phyloP scores from a whole-genome alignment of 2,888 invertebrate genomes.

The Cosmopolites sordidus region DNA sequence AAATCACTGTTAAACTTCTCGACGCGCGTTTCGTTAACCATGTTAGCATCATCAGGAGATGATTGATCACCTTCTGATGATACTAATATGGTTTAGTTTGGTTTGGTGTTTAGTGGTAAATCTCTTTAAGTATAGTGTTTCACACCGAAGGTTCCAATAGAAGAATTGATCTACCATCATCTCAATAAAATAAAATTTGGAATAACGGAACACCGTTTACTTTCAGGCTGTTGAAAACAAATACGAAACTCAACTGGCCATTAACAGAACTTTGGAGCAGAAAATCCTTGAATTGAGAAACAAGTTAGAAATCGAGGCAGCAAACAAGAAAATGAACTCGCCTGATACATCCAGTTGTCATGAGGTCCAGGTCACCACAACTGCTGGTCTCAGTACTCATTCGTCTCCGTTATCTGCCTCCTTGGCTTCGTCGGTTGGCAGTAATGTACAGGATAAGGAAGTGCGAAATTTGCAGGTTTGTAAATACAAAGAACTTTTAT shows the following conservation, averaged over 20 bases:
- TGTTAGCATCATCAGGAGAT: too few species aligned
- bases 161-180: too few species aligned
- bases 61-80: too few species aligned
- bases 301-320: constrained; percentile 41
- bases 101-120: too few species aligned
- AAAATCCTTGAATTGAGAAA: constrained; percentile 53
- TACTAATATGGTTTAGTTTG: too few species aligned
- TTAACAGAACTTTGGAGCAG: constrained; percentile 56
- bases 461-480: constrained; percentile 53
- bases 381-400: constrained; percentile 48
- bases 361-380: constrained; percentile 51
- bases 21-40: too few species aligned
- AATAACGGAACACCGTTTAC: too few species aligned
- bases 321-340: constrained; percentile 39
- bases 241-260: constrained; percentile 54
- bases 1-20: too few species aligned
- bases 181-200: too few species aligned
- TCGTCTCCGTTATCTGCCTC: constrained; percentile 62
- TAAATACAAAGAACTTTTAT: too few species aligned
- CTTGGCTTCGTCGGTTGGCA: constrained; percentile 58
- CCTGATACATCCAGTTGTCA: constrained; percentile 51
- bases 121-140: too few species aligned
- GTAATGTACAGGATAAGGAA: constrained; percentile 51
- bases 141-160: too few species aligned
- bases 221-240: constrained; percentile 56